phyloP scores from a whole-genome alignment of 2,113 vertebrate genomes.

The Pseudorasbora parva region DNA sequence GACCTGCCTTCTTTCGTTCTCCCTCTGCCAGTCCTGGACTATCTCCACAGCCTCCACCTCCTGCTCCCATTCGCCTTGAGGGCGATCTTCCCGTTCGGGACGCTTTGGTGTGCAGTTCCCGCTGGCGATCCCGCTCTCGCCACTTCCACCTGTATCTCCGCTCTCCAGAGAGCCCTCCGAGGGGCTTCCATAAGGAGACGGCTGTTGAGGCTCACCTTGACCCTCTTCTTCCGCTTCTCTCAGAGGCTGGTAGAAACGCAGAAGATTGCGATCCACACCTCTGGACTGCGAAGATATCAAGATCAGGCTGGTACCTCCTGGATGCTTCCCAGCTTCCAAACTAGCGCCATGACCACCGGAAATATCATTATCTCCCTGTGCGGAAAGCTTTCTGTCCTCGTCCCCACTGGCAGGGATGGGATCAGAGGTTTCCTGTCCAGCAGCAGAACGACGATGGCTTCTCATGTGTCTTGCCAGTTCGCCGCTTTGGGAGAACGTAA shows the following conservation, averaged over 20 bases:
- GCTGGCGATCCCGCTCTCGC: constrained; percentile 80
- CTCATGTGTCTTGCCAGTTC: constrained; percentile 80
- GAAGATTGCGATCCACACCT: constrained; percentile 80
- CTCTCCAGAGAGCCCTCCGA: constrained; percentile 98
- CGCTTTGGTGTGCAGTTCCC: constrained; percentile 81
- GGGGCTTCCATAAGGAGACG: constrained; percentile 94
- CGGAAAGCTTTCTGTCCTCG: constrained; percentile 82
- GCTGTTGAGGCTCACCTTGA: constrained; percentile 82
- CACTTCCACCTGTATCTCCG: constrained; percentile 76
- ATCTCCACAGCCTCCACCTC: constrained; percentile 67
- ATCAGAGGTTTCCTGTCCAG: constrained; percentile 74
- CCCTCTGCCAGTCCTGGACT: constrained; percentile 73
- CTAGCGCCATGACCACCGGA: constrained; percentile 69
- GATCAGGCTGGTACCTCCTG: constrained; percentile 64
- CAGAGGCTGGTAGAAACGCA: constrained; percentile 88
- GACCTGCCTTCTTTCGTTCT: constrained; percentile 65
- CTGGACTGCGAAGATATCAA: constrained; percentile 72
- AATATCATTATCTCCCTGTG: constrained; percentile 77
- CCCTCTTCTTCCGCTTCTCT: constrained; percentile 73
- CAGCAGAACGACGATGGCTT: constrained; percentile 75
- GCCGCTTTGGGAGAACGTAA: constrained; percentile 78
- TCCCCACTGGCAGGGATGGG: constrained; percentile 77
- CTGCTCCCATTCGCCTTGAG: constrained; percentile 63
- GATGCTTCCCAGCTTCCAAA: constrained; percentile 70
- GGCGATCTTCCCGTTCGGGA: constrained; percentile 67